Evolutionary conservation across 2,113 vertebrate genomes (phyloP), one percentile per base, ranked within the genome.

Genomic region (Bombycilla garrulus): DNA sequence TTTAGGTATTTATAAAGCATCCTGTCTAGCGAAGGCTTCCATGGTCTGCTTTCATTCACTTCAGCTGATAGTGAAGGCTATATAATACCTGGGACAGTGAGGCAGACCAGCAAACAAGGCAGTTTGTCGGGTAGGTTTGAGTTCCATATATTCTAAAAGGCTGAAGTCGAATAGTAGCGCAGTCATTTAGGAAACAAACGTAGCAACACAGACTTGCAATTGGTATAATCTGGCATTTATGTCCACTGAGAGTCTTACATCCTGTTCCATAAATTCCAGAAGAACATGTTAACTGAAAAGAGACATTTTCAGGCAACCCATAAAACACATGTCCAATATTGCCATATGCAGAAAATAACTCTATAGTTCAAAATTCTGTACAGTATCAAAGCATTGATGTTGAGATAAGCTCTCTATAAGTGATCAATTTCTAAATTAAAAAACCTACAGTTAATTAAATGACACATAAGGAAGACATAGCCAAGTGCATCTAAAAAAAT

Each of bases 1-100:
- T 73, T 72, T 70, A 22, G 80, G 90, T 93, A 87, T 81, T 95
- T 95, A 83, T 82, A 88, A 95, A 96, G 81, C 64, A 65, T 45
- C 93, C 69, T 92, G 82, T 66, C 74, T 79, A 33, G 74, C 70
- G 72, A 60, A 80, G 93, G 60, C 69, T 94, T 77, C 89, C 51
- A 53, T 57, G 33, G 74, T 44, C 71, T 89, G 47, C 81, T 91
- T 96, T 92, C 93, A 84, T 61, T 86, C 77, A 50, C 67, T 88
- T 86, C 85, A 94, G 58, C 86, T 95, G 82, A 40, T 38, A 97
- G 93, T 35, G 62, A 93, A 93, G 66, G 44, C 86, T 90, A 25
- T 76, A n/a, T 47, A 92, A 10, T 51, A 77, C 60, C 66, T 90
- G 56, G 64, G 18, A 44, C 61, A 77, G 38, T 50, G 92, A 94